Evolutionary conservation across 1,140 invertebrate species (phyloP), one percentile per base, ranked within the genome.

Genomic region (Cotesia glomerata): DNA sequence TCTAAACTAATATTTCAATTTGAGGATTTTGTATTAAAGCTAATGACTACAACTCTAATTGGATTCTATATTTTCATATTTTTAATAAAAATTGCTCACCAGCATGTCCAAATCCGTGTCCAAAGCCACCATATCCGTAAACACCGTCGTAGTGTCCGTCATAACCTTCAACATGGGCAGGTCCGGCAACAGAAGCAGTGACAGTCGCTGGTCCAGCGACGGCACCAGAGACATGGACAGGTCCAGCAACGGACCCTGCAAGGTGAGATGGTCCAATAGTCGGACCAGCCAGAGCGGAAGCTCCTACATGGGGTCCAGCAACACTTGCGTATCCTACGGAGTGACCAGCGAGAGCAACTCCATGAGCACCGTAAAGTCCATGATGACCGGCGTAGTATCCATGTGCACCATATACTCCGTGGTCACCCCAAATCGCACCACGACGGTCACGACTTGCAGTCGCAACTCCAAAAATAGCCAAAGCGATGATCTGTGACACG

Each of bases 201-300:
- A 87, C 84, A 1, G 84, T 76, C 4, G 86, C 84, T 4, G 84
- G 82, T 32, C 86, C 86, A 69, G 85, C 83, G 34, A 87, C 82
- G 4, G 85, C 85, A 5, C 85, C 86, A 8, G 83, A 83, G 4
- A 87, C 85, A 18, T 83, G 82, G 5, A 77, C 83, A 0, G 84
- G 82, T 36, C 84, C 84, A 54, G 84, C 80, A 0, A 83, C 80
- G 0, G 85, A 80, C 5, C 86, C 86, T 7, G 83, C 76, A 0
- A 87, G 76, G 62, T 77, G 81, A 4, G 83, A 76, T 2, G 85
- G 80, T 34, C 86, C 86, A 63, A 85, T 82, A 8, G 72, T 75
- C 32, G 86, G 86, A 18, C 80, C 85, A 64, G 83, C 71, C 9
- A 86, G 75, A 3, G 74, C 62, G 0, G 82, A 71, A 0, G 77